Percentiles rank a stretch among this genome's conserved stretches.
phyloP scores from a whole-genome alignment of 2,797 vertebrate genomes.

The Nannoperca obscura region DNA sequence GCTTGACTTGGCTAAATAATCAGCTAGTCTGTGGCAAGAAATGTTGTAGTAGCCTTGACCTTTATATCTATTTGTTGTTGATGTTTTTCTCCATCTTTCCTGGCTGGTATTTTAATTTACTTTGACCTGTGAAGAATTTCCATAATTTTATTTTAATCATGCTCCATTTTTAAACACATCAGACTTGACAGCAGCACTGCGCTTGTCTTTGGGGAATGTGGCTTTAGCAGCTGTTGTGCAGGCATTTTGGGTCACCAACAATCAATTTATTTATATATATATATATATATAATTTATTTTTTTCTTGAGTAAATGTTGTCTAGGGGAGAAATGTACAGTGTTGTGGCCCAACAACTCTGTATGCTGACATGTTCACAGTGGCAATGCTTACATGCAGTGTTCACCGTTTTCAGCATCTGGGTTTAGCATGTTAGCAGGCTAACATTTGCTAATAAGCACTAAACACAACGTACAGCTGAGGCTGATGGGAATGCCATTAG shows the following conservation, averaged over 20 bases:
- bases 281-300: too few species aligned
- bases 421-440: not conserved
- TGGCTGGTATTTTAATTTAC: not conserved
- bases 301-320: too few species aligned
- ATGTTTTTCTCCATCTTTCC: too few species aligned
- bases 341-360: not conserved
- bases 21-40: not conserved
- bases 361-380: not conserved
- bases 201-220: not conserved
- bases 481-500: too few species aligned
- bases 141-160: too few species aligned
- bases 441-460: not conserved
- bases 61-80: not conserved
- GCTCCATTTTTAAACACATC: not conserved
- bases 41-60: not conserved
- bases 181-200: not conserved
- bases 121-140: not conserved
- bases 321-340: too few species aligned
- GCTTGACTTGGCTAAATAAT: not conserved
- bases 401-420: too few species aligned
- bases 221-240: not conserved
- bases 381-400: too few species aligned
- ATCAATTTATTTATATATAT: too few species aligned
- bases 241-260: too few species aligned
- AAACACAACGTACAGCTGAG: too few species aligned